Evolutionary conservation across 1,140 invertebrate genomes (phyloP).

Genomic region (Drosophila micromelanica): DNA sequence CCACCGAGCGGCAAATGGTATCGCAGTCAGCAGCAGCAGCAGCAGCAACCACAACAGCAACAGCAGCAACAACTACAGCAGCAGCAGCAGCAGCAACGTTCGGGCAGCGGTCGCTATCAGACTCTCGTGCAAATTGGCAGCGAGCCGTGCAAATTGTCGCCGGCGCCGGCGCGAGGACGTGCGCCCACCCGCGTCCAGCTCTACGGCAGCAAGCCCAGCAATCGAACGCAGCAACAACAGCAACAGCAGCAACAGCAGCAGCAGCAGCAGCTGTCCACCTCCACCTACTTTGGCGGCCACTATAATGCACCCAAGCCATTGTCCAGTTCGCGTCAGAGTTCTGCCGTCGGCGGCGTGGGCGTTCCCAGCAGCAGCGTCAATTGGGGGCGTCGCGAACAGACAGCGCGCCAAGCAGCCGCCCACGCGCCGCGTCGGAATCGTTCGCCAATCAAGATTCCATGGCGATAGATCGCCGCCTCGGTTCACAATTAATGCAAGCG

Average conservation of each 20-base stretch:
- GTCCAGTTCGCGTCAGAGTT: conserved; percentile 27
- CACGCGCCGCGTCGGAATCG: conserved; percentile 69
- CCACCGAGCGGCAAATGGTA: conserved; percentile 38
- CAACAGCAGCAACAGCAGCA: conserved; percentile 15
- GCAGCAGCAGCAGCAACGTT: conserved; percentile 3
- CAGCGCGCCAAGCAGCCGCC: conserved; percentile 42
- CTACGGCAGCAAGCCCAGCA: conserved; percentile 56
- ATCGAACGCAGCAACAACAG: background rate
- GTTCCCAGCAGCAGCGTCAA: conserved; percentile 42
- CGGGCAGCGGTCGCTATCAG: conserved; percentile 58
- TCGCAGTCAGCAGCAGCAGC: conserved; percentile 30
- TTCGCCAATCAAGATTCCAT: conserved; percentile 81
- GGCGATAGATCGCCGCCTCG: conserved; percentile 61
- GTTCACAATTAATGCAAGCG: conserved; percentile 4
- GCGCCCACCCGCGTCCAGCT: conserved; percentile 65
- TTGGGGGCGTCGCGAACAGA: conserved; percentile 70
- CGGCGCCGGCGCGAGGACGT: conserved; percentile 46
- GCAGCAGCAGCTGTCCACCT: conserved; percentile 7
- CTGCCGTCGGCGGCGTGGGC: conserved; percentile 30
- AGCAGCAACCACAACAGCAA: conserved; percentile 1
- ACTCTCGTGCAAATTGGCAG: conserved; percentile 74
- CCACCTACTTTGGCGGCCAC: conserved; percentile 70
- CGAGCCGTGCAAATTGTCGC: conserved; percentile 44
- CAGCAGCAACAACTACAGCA: background rate
- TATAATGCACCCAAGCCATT: conserved; percentile 61